Base-by-base conservation (phyloP, 2,797 vertebrate genomes). In the Chelon labrosus region DNA sequence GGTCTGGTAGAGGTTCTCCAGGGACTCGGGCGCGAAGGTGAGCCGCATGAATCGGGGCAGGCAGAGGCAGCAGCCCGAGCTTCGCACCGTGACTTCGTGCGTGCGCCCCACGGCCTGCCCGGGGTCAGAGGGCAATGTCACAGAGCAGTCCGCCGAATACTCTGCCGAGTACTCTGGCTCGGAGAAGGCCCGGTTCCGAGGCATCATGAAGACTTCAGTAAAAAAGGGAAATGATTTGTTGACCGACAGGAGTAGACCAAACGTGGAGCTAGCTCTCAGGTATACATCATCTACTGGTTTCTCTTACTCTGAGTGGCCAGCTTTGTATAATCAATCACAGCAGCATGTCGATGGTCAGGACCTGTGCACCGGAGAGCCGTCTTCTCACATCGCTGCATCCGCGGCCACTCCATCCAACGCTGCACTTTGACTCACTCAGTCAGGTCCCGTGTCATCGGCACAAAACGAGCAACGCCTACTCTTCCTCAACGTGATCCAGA, bases 1-100 rank as follows among this genome's bases (percentile, higher is more conserved):
- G 2, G 97, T 98, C 94, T 99, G 98, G 89, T 99, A 99, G 49
- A 99, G 96, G 91, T 96, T 98, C 88, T 99, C 98, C 90, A 99
- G 42, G 27, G 98, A 99, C 65, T 97, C 97, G 0, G 98, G 98
- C 0, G 96, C 89, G 6, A 99, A 99, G 63, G 97, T 97, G 37
- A 98, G 95, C 2, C 96, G 95, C 95, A 98, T 96, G 80, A 97
- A 97, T 0, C 93, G 94, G 0, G 98, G 98, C 13, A 97, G 90
- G 78, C 97, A 98, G 46, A 97, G 95, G 92, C 98, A 99, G 56
- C 96, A 95, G 0, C 97, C 97, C 0, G 96, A 95, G 87, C 91
- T 97, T 44, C 97, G 92, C 16, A 98, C 97, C 0, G 97, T 97
- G 71, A 99, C 96, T 49, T 98, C 97, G 0, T 96, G 96, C 4